A percentile compares a stretch with the other conserved stretches of the same genome.
These are phyloP conservation scores for Chloropsis hardwickii DNA, from an alignment of 2,113 vertebrate genomes.

Conservation along the genomic window DNA sequence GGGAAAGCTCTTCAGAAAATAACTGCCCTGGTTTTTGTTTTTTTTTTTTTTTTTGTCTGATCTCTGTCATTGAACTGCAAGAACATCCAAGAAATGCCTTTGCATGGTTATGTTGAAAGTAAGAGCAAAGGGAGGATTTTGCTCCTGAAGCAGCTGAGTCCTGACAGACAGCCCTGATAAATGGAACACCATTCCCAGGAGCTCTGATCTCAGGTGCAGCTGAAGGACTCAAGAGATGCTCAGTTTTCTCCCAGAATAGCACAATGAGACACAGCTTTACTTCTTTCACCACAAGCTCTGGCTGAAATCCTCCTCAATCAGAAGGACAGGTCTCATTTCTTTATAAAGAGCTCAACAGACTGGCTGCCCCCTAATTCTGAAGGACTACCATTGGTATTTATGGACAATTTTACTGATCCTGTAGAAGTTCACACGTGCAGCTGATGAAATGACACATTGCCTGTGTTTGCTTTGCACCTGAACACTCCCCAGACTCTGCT, in stretches of 20 bases:
- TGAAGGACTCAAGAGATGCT: neutral
- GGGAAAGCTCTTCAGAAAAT: neutral
- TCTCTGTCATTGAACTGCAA: neutral
- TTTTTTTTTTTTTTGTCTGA: neutral
- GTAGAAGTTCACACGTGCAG: neutral
- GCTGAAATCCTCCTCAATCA: neutral
- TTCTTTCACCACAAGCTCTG: neutral
- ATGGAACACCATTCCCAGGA: neutral
- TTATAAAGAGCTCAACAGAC: neutral
- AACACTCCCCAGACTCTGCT: fast-evolving
- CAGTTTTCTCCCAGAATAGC: neutral
- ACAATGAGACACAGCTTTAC: neutral
- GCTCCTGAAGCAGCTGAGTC: neutral
- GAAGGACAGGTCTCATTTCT: neutral
- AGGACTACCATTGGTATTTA: neutral
- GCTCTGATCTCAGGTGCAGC: neutral
- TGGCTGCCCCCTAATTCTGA: neutral
- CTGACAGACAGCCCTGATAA: neutral
- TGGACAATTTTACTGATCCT: neutral
- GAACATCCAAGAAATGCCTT: neutral
- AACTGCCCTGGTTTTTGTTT: neutral
- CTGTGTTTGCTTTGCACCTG: fast-evolving
- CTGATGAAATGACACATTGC: neutral
- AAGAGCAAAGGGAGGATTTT: neutral
- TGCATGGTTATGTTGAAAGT: neutral